These are phyloP conservation scores for Lepilemur septentrionalis DNA, from an alignment of 2,797 vertebrate genomes.

Conservation along the genomic window DNA sequence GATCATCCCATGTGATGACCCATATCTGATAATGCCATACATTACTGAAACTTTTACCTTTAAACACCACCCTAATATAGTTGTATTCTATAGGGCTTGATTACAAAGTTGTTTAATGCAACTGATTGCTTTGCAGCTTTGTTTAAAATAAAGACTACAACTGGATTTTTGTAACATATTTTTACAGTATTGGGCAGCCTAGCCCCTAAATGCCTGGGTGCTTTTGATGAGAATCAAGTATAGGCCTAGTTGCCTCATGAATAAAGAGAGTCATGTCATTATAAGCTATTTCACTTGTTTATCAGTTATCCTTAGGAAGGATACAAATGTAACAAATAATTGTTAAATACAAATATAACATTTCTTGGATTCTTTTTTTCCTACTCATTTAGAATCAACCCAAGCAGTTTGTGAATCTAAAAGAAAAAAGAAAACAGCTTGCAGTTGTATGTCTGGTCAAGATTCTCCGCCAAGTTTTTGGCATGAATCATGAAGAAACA, in stretches of 20 bases:
- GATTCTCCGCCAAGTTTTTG: constrained; percentile 43
- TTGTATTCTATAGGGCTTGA: not conserved
- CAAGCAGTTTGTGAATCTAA: not conserved
- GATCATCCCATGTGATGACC: not conserved
- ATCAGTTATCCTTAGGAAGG: not conserved
- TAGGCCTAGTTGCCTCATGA: not conserved
- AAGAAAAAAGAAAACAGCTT: not conserved
- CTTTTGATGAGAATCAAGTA: not conserved
- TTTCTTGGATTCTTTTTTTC: not conserved
- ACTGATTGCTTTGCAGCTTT: not conserved
- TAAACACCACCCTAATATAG: not conserved
- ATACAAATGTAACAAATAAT: not conserved
- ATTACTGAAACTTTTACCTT: not conserved
- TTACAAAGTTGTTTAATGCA: not conserved
- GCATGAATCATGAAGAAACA: constrained; percentile 40
- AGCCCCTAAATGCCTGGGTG: not conserved
- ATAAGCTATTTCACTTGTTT: not conserved
- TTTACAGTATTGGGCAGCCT: not conserved
- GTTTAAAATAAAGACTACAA: not conserved
- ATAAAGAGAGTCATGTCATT: not conserved
- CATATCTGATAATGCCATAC: not conserved
- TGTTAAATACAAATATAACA: not conserved
- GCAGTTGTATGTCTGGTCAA: not conserved
- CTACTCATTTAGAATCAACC: not conserved
- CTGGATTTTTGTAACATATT: not conserved